Evolutionary conservation across 2,113 vertebrate species (phyloP).

Genomic region (Uria aalge): DNA sequence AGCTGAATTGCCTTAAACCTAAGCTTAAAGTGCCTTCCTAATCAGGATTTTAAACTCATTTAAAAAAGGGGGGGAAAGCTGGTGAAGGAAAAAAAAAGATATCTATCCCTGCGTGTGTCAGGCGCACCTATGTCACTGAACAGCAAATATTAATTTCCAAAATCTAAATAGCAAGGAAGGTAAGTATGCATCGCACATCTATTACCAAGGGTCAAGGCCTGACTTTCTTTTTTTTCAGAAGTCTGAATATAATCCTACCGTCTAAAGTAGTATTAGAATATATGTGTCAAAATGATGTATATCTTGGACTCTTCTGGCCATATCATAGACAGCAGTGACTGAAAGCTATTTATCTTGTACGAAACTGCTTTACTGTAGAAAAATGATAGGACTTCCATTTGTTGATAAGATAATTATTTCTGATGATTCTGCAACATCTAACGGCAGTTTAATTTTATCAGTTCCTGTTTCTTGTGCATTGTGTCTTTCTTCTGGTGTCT

Average conservation of each 20-base stretch:
- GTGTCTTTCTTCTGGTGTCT: constrained; percentile 44
- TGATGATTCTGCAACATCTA: constrained; percentile 61
- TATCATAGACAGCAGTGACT: constrained; percentile 66
- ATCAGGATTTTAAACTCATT: constrained; percentile 8
- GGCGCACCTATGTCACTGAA: not conserved
- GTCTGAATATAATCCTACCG: constrained; percentile 45
- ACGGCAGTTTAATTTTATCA: constrained; percentile 64
- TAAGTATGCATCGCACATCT: not conserved
- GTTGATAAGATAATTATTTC: constrained; percentile 70
- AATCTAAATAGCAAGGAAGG: not conserved
- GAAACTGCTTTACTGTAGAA: constrained; percentile 69
- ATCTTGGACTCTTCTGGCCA: constrained; percentile 33
- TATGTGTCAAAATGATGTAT: constrained; percentile 73
- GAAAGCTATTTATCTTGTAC: constrained; percentile 72
- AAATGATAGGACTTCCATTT: constrained; percentile 70
- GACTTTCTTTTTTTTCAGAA: constrained; percentile 8
- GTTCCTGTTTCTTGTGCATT: constrained; percentile 4
- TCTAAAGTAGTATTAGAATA: constrained; percentile 67
- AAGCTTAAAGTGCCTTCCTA: not conserved
- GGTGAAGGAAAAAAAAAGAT: not conserved
- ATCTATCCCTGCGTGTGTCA: not conserved
- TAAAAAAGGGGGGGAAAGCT: not conserved
- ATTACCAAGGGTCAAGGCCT: constrained; percentile 22
- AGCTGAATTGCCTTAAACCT: not conserved
- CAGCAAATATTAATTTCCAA: not conserved